Evolutionary conservation across 1,140 invertebrate species (phyloP).

Genomic region (Drosophila funebris): DNA sequence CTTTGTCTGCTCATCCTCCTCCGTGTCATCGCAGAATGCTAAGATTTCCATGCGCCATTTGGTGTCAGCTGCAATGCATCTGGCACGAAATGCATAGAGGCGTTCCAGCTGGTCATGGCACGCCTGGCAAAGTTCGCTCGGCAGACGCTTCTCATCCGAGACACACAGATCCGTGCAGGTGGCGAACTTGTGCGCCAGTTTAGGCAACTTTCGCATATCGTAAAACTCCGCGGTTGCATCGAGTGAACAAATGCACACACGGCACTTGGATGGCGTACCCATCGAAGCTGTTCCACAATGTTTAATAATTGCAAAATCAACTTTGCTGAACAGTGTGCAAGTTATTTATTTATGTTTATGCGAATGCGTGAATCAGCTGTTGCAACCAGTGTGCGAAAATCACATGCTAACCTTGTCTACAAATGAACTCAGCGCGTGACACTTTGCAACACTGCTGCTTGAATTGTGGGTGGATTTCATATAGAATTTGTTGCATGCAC

Average conservation of each 20-base stretch:
- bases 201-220: conserved; percentile 37
- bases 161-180: conserved; percentile 52
- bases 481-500: background rate
- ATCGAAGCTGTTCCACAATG: conserved; percentile 2
- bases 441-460: conserved; percentile 12
- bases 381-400: background rate
- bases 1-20: background rate
- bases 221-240: conserved; percentile 7
- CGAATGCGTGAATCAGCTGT: conserved; percentile 18
- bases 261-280: conserved; percentile 45
- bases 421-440: background rate
- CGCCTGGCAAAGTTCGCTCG: conserved; percentile 48
- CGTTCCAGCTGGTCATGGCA: conserved; percentile 57
- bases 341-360: conserved; percentile 28
- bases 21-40: conserved; percentile 26
- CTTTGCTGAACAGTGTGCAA: conserved; percentile 18
- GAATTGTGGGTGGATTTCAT: conserved; percentile 28
- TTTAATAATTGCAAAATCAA: background rate
- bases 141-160: conserved; percentile 20
- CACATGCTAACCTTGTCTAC: too few relatives aligned
- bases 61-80: conserved; percentile 51
- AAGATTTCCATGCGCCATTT: conserved; percentile 40
- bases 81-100: conserved; percentile 58
- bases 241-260: conserved; percentile 46
- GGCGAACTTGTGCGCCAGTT: conserved; percentile 54